phyloP scores from a whole-genome alignment of 2,797 vertebrate genomes.

The Hybognathus amarus region DNA sequence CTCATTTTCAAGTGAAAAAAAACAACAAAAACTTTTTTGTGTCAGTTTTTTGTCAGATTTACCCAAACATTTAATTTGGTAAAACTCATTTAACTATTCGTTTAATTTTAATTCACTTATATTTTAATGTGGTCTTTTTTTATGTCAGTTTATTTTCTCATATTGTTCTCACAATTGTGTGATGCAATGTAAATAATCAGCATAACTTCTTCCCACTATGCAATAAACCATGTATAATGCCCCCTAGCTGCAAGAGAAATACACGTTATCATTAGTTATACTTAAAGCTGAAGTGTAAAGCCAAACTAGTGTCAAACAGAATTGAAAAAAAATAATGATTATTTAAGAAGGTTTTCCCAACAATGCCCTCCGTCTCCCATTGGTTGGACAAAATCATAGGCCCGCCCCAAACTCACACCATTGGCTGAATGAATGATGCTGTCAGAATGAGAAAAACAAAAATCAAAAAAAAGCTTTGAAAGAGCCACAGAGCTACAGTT shows the following conservation, averaged over 20 bases:
- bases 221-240: conserved; percentile 2
- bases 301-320: background rate
- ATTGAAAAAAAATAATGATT: background rate
- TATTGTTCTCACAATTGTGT: background rate
- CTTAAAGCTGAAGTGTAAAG: background rate
- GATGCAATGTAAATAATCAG: background rate
- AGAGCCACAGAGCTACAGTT: background rate
- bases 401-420: background rate
- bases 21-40: background rate
- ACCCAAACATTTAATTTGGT: background rate
- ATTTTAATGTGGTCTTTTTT: background rate
- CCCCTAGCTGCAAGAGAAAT: conserved; percentile 21
- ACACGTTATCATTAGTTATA: background rate
- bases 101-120: background rate
- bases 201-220: background rate
- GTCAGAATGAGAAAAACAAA: background rate
- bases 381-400: background rate
- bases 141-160: background rate
- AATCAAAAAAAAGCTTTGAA: background rate
- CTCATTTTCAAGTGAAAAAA: background rate
- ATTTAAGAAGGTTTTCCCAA: background rate
- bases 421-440: background rate
- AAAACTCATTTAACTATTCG: background rate
- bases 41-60: background rate
- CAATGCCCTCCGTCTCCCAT: background rate